Percentiles rank a stretch among this genome's conserved stretches.
These are phyloP conservation scores for Acrobeloides nanus DNA, from an alignment of 2,888 invertebrate genomes.

Conservation along the genomic window DNA sequence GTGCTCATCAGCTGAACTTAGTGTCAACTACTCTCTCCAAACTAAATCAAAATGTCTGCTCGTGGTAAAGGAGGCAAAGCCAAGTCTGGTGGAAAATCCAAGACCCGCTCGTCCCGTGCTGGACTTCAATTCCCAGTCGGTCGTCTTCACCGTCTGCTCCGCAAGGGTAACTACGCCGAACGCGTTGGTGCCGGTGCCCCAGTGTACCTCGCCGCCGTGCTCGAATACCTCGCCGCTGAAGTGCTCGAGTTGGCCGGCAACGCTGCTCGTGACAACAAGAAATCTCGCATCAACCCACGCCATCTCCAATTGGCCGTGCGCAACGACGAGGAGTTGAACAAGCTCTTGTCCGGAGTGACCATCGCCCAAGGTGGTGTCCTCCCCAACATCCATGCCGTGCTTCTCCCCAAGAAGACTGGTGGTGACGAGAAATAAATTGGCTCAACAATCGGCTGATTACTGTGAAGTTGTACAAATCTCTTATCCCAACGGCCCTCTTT, in stretches of 20 bases:
- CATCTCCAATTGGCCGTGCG: constrained; percentile 48
- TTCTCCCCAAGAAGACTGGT: constrained; percentile 53
- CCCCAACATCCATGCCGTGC: constrained; percentile 51
- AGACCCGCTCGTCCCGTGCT: constrained; percentile 47
- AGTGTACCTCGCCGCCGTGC: constrained; percentile 46
- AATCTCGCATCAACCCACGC: constrained; percentile 57
- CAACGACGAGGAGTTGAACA: constrained; percentile 52
- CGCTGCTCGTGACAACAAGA: constrained; percentile 59
- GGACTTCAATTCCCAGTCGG: constrained; percentile 52
- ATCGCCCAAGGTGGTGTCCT: constrained; percentile 78
- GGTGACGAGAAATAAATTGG: too few relatives aligned
- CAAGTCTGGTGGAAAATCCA: constrained; percentile 28
- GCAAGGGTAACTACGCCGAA: constrained; percentile 46
- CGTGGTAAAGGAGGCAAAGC: constrained; percentile 67
- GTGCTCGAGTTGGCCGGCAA: constrained; percentile 57
- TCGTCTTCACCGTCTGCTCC: constrained; percentile 49
- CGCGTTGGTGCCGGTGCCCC: constrained; percentile 49
- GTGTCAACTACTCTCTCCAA: too few relatives aligned
- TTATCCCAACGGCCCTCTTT: too few relatives aligned
- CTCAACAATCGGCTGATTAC: too few relatives aligned
- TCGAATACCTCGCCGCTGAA: constrained; percentile 48
- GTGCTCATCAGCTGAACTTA: too few relatives aligned
- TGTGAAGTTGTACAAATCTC: too few relatives aligned
- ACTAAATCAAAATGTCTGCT: too few relatives aligned
- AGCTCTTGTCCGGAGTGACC: constrained; percentile 60